These are phyloP conservation scores for Pseudopodoces humilis DNA, from an alignment of 2,113 vertebrate genomes.

Conservation along the genomic window DNA sequence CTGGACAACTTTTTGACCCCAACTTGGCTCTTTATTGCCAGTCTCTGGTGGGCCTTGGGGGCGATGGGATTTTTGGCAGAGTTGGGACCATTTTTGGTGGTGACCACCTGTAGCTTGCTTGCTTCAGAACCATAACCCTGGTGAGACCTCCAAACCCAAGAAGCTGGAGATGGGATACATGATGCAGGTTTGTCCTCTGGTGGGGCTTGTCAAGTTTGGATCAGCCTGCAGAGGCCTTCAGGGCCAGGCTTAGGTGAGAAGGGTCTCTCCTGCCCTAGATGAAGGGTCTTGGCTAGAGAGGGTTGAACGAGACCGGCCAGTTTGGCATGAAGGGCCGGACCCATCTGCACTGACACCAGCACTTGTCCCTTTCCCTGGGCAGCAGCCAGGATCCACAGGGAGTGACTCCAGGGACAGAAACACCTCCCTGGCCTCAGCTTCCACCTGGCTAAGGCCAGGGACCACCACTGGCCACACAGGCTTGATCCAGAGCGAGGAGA, in stretches of 20 bases:
- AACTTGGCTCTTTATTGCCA: fast-evolving
- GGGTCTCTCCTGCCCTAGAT: neutral
- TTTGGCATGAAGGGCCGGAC: neutral
- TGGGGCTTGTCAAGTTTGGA: neutral
- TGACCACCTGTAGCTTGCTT: neutral
- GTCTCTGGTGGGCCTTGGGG: neutral
- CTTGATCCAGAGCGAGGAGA: neutral
- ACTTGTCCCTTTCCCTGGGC: neutral
- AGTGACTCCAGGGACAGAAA: neutral
- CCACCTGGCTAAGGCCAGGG: neutral
- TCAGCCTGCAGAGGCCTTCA: neutral
- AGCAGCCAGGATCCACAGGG: fast-evolving
- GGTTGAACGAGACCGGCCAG: neutral
- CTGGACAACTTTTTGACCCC: neutral
- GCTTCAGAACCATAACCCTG: neutral
- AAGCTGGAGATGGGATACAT: neutral
- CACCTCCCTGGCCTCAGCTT: neutral
- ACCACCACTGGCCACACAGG: neutral
- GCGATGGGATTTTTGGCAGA: neutral
- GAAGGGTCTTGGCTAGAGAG: neutral
- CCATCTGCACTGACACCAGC: neutral
- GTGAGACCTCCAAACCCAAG: neutral
- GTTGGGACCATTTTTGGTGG: neutral
- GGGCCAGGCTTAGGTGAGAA: neutral
- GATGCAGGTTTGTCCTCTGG: neutral